Evolutionary conservation across 2,888 invertebrate species (phyloP).

Genomic region (Himalopsyche japonica): DNA sequence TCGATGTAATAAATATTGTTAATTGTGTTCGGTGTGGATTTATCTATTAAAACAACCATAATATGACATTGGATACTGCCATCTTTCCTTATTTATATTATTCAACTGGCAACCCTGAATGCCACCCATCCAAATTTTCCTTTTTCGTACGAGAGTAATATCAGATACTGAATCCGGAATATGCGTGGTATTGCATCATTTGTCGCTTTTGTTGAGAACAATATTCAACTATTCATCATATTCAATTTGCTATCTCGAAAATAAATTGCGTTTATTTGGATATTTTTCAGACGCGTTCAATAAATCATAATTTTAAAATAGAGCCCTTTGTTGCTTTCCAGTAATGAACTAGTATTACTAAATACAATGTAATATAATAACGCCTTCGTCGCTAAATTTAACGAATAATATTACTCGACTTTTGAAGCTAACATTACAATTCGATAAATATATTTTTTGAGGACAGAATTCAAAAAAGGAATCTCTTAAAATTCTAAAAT

Average conservation of each 20-base stretch:
- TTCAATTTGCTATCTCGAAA: not conserved
- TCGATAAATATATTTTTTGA: too few species aligned
- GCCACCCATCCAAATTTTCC: not conserved
- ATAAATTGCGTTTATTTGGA: not conserved
- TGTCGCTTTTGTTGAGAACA: not conserved
- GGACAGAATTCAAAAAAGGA: too few species aligned
- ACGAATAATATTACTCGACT: too few species aligned
- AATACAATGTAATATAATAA: not conserved
- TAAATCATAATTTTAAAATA: not conserved
- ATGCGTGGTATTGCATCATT: not conserved
- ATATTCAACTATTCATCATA: not conserved
- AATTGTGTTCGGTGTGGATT: too few species aligned
- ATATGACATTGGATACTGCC: too few species aligned
- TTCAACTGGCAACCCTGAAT: not conserved
- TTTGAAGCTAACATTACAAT: too few species aligned
- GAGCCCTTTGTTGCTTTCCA: not conserved
- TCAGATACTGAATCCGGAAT: not conserved
- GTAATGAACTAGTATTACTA: not conserved
- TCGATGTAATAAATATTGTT: too few species aligned
- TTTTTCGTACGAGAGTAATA: not conserved
- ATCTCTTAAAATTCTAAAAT: too few species aligned
- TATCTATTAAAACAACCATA: too few species aligned
- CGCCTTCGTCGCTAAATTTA: too few species aligned
- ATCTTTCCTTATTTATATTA: too few species aligned
- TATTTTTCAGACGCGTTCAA: not conserved